A percentile compares a stretch with the other conserved stretches of the same genome.
Conservation (phyloP, 2,797 vertebrate genomes). For the Sebastes wilsoni region DNA sequence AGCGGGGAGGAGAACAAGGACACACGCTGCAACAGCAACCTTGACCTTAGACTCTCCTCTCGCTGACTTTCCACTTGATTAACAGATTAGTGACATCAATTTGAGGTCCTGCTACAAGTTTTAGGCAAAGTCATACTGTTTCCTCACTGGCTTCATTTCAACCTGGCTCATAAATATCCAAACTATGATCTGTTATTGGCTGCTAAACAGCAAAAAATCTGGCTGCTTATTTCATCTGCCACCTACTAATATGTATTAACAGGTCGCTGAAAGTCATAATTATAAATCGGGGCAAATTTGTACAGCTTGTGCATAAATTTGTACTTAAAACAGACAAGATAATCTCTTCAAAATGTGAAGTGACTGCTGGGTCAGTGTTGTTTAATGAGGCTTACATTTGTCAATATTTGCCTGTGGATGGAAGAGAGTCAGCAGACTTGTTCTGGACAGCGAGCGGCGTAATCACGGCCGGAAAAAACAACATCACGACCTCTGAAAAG, state of each 20-base stretch:
- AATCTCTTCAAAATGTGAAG: constrained; percentile 23
- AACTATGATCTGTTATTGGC: constrained; percentile 5
- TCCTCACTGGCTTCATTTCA: constrained; percentile 32
- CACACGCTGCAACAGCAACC: constrained; percentile 6
- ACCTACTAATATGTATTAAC: not conserved
- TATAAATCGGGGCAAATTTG: not conserved
- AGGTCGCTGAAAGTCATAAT: not conserved
- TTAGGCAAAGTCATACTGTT: constrained; percentile 12
- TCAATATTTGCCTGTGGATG: constrained; percentile 51
- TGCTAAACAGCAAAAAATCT: not conserved
- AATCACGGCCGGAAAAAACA: constrained; percentile 31
- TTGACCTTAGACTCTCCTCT: constrained; percentile 54
- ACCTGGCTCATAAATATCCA: not conserved
- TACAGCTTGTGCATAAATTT: not conserved
- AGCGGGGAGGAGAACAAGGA: not conserved
- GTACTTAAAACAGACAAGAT: constrained; percentile 13
- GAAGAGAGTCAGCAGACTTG: constrained; percentile 1
- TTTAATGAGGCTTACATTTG: constrained; percentile 47
- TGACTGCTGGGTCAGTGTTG: constrained; percentile 37
- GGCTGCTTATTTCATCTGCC: not conserved
- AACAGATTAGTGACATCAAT: constrained; percentile 49
- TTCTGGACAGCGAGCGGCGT: not conserved
- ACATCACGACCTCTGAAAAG: constrained; percentile 24
- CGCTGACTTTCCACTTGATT: constrained; percentile 29
- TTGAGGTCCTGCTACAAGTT: constrained; percentile 23